phyloP scores from a whole-genome alignment of 2,113 vertebrate genomes.

The Ophiodon elongatus region DNA sequence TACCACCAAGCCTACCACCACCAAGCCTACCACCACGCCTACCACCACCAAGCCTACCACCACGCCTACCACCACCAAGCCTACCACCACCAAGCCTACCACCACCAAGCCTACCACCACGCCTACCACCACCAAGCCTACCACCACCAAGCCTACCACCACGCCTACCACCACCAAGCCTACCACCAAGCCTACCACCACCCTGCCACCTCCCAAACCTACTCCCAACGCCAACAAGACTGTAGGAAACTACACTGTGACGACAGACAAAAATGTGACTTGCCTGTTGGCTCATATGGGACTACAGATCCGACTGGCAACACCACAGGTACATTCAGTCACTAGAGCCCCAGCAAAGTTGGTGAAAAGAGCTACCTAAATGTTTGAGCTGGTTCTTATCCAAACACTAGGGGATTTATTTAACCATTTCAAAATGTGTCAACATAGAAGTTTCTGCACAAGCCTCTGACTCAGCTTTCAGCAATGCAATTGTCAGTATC shows the following conservation, averaged over 20 bases:
- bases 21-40: neutral
- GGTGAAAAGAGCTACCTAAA: neutral
- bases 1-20: neutral
- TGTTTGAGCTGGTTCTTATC: neutral
- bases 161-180: neutral
- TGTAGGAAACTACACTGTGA: slow-evolving; percentile 69
- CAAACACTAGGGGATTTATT: neutral
- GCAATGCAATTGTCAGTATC: slow-evolving; percentile 8
- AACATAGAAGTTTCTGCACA: neutral
- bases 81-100: neutral
- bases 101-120: neutral
- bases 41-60: neutral
- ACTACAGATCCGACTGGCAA: slow-evolving; percentile 70
- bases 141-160: neutral
- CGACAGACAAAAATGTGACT: fast-evolving
- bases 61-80: neutral
- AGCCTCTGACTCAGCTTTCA: slow-evolving; percentile 24
- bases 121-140: neutral
- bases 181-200: neutral
- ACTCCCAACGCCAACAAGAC: slow-evolving; percentile 21
- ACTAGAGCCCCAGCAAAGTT: neutral
- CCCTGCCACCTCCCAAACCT: neutral
- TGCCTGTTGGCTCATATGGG: slow-evolving; percentile 70
- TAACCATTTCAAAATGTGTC: neutral
- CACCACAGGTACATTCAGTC: slow-evolving; percentile 49